A percentile compares a stretch with the other conserved stretches of the same genome.
These are phyloP conservation scores for Drosophila nebulosa DNA, from an alignment of 1,140 invertebrate species.

Conservation along the genomic window DNA sequence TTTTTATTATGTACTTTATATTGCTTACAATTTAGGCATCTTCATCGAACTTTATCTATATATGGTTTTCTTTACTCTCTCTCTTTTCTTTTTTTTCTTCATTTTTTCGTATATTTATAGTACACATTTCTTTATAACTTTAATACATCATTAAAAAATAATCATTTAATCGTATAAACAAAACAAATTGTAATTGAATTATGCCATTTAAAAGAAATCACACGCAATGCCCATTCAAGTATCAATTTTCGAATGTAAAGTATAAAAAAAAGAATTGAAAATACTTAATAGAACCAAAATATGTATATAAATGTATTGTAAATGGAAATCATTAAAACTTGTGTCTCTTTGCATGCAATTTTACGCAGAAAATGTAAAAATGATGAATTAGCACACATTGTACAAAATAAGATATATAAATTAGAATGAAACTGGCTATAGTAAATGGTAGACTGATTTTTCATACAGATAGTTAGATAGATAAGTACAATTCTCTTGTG, in stretches of 20 bases:
- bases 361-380: constrained; percentile 41
- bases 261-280: constrained; percentile 54
- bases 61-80: not conserved
- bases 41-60: constrained; percentile 55
- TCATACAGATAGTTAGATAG: not conserved
- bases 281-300: constrained; percentile 70
- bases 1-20: constrained; percentile 65
- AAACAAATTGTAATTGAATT: constrained; percentile 71
- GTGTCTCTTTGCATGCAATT: constrained; percentile 56
- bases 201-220: constrained; percentile 63
- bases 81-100: not conserved
- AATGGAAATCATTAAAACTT: constrained; percentile 40
- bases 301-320: constrained; percentile 26
- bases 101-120: constrained; percentile 55
- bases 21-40: constrained; percentile 65
- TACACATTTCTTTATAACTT: constrained; percentile 70
- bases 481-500: constrained; percentile 33
- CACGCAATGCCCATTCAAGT: constrained; percentile 50
- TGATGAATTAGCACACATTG: constrained; percentile 21
- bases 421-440: constrained; percentile 8
- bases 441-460: not conserved
- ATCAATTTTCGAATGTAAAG: constrained; percentile 24
- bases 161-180: constrained; percentile 71
- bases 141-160: constrained; percentile 75
- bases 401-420: not conserved